phyloP scores from a whole-genome alignment of 2,888 invertebrate species.

The Tribolium freemani region DNA sequence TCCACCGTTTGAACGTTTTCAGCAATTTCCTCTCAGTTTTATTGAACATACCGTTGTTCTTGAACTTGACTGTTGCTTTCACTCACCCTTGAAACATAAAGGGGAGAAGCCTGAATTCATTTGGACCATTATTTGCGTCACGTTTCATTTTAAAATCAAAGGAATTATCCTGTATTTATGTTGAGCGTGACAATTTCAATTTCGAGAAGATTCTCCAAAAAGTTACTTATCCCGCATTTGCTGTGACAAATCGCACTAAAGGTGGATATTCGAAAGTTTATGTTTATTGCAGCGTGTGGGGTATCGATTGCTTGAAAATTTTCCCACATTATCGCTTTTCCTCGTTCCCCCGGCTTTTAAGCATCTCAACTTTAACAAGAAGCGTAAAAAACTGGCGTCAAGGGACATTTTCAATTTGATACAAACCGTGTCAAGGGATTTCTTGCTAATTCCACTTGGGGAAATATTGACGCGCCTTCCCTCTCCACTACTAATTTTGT shows the following conservation, averaged over 20 bases:
- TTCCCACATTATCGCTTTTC: slow-evolving; percentile 19
- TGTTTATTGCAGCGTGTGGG: slow-evolving; percentile 2
- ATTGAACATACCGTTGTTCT: not conserved
- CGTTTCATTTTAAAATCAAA: not conserved
- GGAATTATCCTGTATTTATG: not conserved
- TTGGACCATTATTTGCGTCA: not conserved
- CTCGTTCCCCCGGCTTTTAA: slow-evolving; percentile 22
- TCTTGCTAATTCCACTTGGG: slow-evolving; percentile 20
- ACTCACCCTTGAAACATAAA: not conserved
- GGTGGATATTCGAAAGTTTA: slow-evolving; percentile 3
- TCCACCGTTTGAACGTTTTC: not conserved
- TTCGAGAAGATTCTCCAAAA: not conserved
- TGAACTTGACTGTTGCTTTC: not conserved
- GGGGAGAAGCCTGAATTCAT: not conserved
- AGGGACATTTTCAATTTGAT: slow-evolving; percentile 26
- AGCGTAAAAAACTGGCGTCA: slow-evolving; percentile 17
- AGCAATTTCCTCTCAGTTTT: not conserved
- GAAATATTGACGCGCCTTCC: slow-evolving; percentile 10
- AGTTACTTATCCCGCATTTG: not conserved
- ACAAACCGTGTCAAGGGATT: slow-evolving; percentile 13
- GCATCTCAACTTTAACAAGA: slow-evolving; percentile 27
- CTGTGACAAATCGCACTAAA: not conserved
- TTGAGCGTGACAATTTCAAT: not conserved
- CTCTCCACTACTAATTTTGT: slow-evolving; percentile 4
- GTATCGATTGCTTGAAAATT: slow-evolving; percentile 9